Conservation (phyloP, 2,113 vertebrate species). For the Mus spicilegus region DNA sequence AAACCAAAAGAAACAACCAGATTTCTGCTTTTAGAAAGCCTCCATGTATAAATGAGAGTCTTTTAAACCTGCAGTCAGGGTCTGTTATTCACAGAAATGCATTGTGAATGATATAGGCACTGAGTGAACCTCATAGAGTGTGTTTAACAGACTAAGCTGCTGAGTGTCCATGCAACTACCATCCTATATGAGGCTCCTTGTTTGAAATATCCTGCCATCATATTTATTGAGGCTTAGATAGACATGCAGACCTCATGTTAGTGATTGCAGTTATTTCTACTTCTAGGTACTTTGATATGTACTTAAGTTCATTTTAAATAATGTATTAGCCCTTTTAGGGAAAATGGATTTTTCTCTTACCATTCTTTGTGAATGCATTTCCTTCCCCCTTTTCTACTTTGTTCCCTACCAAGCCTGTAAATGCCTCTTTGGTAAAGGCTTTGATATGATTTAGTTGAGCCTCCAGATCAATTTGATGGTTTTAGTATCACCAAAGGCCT, state of each 20-base stretch:
- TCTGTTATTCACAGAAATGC: background rate
- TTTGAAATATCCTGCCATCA: background rate
- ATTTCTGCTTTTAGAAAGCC: background rate
- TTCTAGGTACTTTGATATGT: background rate
- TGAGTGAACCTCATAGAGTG: background rate
- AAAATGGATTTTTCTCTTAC: background rate
- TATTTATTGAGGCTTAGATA: background rate
- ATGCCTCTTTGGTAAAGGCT: background rate
- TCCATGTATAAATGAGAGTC: background rate
- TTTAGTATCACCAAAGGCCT: background rate
- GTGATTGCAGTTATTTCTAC: background rate
- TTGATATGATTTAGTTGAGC: background rate
- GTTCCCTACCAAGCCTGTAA: background rate
- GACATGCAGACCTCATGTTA: background rate
- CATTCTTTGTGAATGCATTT: background rate
- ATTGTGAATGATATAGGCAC: background rate
- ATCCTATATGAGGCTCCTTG: background rate
- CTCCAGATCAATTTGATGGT: background rate
- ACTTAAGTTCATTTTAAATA: background rate
- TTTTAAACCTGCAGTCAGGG: background rate
- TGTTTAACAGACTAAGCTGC: background rate
- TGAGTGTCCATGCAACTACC: background rate
- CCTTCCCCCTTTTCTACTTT: background rate
- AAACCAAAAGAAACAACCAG: background rate
- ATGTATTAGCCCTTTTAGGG: background rate